Evolutionary conservation across 2,888 invertebrate genomes (phyloP), one percentile per base, ranked within the genome.

Genomic region (Megastigmus dorsalis): DNA sequence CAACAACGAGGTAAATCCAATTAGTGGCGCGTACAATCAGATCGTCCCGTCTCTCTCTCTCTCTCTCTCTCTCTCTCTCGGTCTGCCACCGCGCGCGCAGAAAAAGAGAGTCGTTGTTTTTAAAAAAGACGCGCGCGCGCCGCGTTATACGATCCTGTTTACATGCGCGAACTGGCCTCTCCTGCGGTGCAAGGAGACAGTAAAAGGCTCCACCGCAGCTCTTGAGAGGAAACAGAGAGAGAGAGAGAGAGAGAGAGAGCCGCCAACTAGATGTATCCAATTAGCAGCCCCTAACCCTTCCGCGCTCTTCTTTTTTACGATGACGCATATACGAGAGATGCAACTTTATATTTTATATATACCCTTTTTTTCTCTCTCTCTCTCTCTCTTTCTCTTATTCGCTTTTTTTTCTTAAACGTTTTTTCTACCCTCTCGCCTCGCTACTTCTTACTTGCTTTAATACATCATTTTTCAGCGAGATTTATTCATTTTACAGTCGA

Each of bases 1-100:
- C 79, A 79, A 79, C 80, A 80, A 76, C 77, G 78, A 77, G 80
- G 79, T 77, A 80, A 80, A 82, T 83, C 80, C 80, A 82, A 83
- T 83, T 82, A 82, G 79, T 76, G 76, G 50, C 73, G 33, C 36
- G 62, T 73, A 73, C 78, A 76, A 78, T 78, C 77, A 75, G 66
- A 15, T 43, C 59, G 38, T 15, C 7, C 9, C 54, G 30, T 38
- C 4, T 28, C 43, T 18, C 26, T 54, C 20, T 68, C 54, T 36
- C 28, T 59, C 18, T 10, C 26, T 18, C 2, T n/a, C n/a, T n/a
- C n/a, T n/a, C n/a, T n/a, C 15, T 59, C 43, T 23, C 33, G 20
- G 4, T n/a, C n/a, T n/a, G n/a, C n/a, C n/a, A n/a, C n/a, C n/a
- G n/a, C n/a, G n/a, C 10, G 36, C n/a, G 30, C 7, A 7, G 13